Percentiles rank a stretch among this genome's conserved stretches.
Evolutionary conservation across 2,113 vertebrate genomes (phyloP).

Genomic region (Callospermophilus lateralis): DNA sequence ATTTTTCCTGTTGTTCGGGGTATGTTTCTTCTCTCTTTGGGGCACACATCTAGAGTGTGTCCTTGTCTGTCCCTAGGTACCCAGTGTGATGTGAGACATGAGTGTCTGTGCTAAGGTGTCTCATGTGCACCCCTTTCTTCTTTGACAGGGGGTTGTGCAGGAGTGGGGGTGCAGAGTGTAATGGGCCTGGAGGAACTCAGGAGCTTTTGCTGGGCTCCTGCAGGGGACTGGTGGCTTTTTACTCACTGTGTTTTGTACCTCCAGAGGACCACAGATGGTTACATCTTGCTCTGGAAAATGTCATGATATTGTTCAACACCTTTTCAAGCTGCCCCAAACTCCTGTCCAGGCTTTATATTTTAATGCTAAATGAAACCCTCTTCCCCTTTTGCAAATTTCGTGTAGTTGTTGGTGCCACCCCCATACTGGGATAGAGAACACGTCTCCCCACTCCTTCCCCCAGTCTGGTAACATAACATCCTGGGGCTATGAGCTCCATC

Average conservation of each 20-base stretch:
- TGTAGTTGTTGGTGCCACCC: conserved; percentile 63
- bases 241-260: conserved; percentile 39
- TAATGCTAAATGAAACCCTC: conserved; percentile 61
- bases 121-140: conserved; percentile 83
- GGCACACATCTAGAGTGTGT: conserved; percentile 82
- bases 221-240: background rate
- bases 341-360: conserved; percentile 71
- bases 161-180: conserved; percentile 64
- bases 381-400: conserved; percentile 54
- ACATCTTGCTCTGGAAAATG: conserved; percentile 26
- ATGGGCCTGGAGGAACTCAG: conserved; percentile 26
- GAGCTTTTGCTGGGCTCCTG: background rate
- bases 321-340: conserved; percentile 61
- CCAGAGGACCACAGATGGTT: conserved; percentile 26
- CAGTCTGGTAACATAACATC: conserved; percentile 49
- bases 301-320: conserved; percentile 35
- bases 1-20: conserved; percentile 71
- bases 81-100: conserved; percentile 82
- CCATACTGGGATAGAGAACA: conserved; percentile 58
- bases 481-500: conserved; percentile 17
- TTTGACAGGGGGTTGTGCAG: conserved; percentile 66
- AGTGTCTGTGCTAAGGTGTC: conserved; percentile 86
- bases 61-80: conserved; percentile 75
- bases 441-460: conserved; percentile 42
- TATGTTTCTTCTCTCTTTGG: conserved; percentile 75